Evolutionary conservation across 2,113 vertebrate genomes (phyloP), one percentile per base, ranked within the genome.

Genomic region (Colaptes auratus): DNA sequence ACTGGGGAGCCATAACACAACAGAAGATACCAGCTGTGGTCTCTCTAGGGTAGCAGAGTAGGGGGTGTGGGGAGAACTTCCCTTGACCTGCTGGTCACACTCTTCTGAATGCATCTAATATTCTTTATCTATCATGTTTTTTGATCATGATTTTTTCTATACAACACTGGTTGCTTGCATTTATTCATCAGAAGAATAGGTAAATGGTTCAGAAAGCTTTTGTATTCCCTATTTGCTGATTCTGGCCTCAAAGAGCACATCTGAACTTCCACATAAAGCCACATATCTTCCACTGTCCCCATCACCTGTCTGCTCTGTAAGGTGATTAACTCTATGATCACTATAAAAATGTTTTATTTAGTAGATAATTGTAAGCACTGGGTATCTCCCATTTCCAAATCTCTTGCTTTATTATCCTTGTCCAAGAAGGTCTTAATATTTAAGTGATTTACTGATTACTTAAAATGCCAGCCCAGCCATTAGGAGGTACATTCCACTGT

Each of bases 351-450:
- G 97, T 94, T 98, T 98, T 97, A 98, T 98, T 97, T 97, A 93
- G 95, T 92, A 83, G 96, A 83, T 98, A 97, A 98, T 97, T 97
- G 96, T 94, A 92, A 86, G 93, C 88, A 91, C 94, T 36, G 15
- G 15, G 92, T 94, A 96, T 88, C 95, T 93, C 92, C 96, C 77
- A 7, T 96, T 97, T 96, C 97, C 96, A 97, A 97, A 97, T 96
- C 96, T 97, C 96, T 95, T 72, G 87, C 95, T 98, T 98, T 98
- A 98, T 97, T 97, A 98, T 96, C 96, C 95, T 92, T 95, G 63
- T 87, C 97, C 92, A 96, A 97, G 97, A 96, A 98, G 97, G 97
- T 97, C 97, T 97, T 98, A 97, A 98, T 98, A 98, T 96, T 96
- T 87, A 95, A 93, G 97, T 98, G 98, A 98, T 98, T 98, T 98